Conservation (phyloP, 2,113 vertebrate genomes). For the Stomatorhinus ivindoensis region DNA sequence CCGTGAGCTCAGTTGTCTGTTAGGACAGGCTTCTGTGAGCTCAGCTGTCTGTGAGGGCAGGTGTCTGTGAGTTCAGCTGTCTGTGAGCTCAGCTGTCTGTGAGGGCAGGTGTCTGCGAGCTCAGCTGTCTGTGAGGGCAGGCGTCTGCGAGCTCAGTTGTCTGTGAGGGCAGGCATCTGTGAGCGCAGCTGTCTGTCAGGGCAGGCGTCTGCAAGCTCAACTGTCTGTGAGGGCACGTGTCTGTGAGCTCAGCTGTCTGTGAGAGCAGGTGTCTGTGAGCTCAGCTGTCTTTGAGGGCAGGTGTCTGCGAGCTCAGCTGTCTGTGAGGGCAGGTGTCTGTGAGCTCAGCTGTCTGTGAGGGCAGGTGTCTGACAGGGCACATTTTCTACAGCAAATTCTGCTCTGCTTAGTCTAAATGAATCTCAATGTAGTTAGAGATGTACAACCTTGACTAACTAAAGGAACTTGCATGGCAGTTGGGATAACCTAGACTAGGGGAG, state of each 20-base stretch:
- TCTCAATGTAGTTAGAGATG: background rate
- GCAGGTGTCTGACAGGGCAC: background rate
- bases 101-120: no score
- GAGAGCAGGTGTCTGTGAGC: background rate
- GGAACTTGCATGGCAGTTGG: background rate
- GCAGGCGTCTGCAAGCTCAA: background rate
- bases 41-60: no score
- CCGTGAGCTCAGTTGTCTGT: background rate
- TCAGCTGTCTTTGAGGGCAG: background rate
- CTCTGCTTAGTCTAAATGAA: background rate
- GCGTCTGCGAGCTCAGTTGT: background rate
- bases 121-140: no score
- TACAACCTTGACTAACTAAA: background rate
- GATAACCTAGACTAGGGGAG: background rate
- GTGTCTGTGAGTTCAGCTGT: background rate
- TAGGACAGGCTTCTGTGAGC: background rate
- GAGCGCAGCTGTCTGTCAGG: background rate
- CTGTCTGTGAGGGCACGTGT: background rate
- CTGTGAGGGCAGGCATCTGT: background rate
- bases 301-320: background rate
- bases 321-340: background rate
- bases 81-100: background rate
- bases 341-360: background rate
- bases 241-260: background rate
- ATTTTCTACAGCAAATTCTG: background rate